Conservation (phyloP, 1,140 invertebrate species). For the Alviniconcha marisindica region DNA sequence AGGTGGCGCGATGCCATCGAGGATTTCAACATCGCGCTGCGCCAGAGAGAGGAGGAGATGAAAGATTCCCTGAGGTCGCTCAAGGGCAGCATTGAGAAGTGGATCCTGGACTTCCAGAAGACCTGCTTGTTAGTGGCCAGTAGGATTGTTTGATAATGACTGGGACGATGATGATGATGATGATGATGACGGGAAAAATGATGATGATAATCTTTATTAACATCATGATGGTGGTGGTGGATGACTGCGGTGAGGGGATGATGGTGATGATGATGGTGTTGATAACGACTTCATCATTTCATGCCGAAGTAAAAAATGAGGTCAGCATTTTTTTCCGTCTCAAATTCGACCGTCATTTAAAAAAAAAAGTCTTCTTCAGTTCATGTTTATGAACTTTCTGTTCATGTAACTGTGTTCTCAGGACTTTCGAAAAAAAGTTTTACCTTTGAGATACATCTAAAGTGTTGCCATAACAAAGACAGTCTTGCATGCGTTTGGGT, state of each 20-base stretch:
- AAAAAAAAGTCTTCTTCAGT: too few relatives aligned
- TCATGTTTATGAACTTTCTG: too few relatives aligned
- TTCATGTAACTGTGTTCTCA: too few relatives aligned
- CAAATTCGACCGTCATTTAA: too few relatives aligned
- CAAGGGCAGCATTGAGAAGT: conserved; percentile 54
- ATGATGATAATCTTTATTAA: conserved; percentile 18
- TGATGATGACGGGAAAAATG: not conserved
- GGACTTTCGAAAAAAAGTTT: too few relatives aligned
- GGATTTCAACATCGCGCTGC: conserved; percentile 65
- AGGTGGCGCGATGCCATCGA: conserved; percentile 72
- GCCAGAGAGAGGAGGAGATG: conserved; percentile 67
- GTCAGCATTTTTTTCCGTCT: too few relatives aligned
- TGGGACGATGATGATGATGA: not conserved
- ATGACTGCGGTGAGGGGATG: too few relatives aligned
- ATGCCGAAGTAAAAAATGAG: too few relatives aligned
- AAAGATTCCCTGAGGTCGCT: conserved; percentile 52
- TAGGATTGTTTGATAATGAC: not conserved
- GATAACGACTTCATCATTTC: too few relatives aligned
- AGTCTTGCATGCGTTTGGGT: too few relatives aligned
- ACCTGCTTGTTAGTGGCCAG: conserved; percentile 67
- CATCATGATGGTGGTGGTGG: conserved; percentile 17
- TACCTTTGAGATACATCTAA: too few relatives aligned
- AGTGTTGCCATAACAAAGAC: too few relatives aligned
- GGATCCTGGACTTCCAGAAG: conserved; percentile 64
- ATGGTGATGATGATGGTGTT: conserved; percentile 30